phyloP scores from a whole-genome alignment of 2,797 vertebrate species.

The Sebastes diploproa region DNA sequence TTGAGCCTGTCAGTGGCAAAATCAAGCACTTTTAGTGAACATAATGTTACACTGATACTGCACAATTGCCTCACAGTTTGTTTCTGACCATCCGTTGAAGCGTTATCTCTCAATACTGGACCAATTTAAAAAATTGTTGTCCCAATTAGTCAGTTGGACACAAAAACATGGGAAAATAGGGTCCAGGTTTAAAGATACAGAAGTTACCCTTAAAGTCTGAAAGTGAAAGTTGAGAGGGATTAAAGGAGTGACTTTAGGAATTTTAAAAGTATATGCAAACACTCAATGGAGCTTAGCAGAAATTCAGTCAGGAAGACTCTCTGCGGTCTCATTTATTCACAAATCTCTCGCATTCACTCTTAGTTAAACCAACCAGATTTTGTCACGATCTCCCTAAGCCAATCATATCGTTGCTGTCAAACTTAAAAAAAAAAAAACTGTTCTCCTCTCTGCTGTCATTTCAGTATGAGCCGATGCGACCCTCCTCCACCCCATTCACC shows the following conservation, averaged over 20 bases:
- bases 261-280: background rate
- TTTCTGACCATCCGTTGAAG: background rate
- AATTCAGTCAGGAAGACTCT: background rate
- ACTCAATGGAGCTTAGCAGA: background rate
- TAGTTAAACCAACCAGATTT: background rate
- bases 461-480: background rate
- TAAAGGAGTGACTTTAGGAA: background rate
- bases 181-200: background rate
- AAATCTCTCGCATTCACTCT: background rate
- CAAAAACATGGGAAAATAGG: background rate
- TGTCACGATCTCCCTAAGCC: background rate
- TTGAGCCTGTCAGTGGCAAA: background rate
- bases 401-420: background rate
- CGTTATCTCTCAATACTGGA: background rate
- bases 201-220: background rate
- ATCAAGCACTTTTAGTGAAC: background rate
- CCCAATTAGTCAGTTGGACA: background rate
- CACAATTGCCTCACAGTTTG: background rate
- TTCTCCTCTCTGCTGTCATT: background rate
- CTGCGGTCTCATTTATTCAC: too few species aligned
- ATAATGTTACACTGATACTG: background rate
- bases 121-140: background rate
- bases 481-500: too few species aligned
- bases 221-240: background rate
- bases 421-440: background rate